Conservation (phyloP, 2,888 invertebrate species). For the Antheraea assamensis region DNA sequence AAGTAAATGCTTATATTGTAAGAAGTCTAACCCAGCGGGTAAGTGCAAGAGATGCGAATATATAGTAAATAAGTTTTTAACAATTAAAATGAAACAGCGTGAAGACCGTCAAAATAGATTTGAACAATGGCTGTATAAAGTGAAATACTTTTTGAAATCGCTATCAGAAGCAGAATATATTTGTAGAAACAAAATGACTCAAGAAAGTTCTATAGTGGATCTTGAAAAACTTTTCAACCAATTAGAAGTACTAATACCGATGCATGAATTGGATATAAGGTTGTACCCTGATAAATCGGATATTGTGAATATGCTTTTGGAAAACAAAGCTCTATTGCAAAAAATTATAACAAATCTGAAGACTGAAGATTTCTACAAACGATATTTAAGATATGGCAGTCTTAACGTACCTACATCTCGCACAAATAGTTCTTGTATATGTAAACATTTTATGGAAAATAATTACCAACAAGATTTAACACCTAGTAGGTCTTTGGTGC, state of each 20-base stretch:
- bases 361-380: conserved; percentile 22
- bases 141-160: conserved; percentile 40
- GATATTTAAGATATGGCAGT: conserved; percentile 25
- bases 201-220: conserved; percentile 32
- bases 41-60: conserved; percentile 53
- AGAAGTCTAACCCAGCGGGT: conserved; percentile 31
- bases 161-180: conserved; percentile 35
- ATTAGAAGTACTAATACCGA: conserved; percentile 34
- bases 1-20: conserved; percentile 51
- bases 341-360: conserved; percentile 37
- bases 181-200: conserved; percentile 36
- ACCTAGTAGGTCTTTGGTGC: not conserved
- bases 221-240: conserved; percentile 39
- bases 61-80: conserved; percentile 40
- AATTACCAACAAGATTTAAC: conserved; percentile 20
- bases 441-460: conserved; percentile 38
- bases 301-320: conserved; percentile 31
- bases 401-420: conserved; percentile 23
- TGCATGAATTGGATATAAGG: conserved; percentile 34
- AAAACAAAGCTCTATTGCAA: conserved; percentile 39
- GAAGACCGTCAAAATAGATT: conserved; percentile 35
- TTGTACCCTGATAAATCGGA: conserved; percentile 32
- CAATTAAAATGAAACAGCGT: conserved; percentile 29
- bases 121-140: conserved; percentile 41
- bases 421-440: conserved; percentile 29